Base-by-base conservation (phyloP, 2,888 invertebrate genomes). In the Pocota personata region DNA sequence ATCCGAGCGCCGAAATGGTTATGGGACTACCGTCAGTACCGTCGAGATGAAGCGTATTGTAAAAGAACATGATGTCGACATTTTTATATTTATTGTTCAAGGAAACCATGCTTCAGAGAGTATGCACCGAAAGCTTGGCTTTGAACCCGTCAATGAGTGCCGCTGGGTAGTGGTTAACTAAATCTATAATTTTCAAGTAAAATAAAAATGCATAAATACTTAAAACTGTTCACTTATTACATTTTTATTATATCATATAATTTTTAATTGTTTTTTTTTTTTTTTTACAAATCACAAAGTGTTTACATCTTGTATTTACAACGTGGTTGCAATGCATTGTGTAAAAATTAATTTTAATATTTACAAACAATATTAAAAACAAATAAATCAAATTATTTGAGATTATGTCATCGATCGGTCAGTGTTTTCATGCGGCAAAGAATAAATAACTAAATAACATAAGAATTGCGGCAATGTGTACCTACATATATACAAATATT, bases 11-110 rank as follows among this genome's bases (percentile, higher is more conserved):
- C 27, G 76, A 30, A 83, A 84, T 30, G 84, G 88, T 12, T 82
- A 72, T 19, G 87, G 75, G 2, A 78, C 5, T n/a, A 10, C 71
- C 3, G 64, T 87, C 7, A 76, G 48, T 27, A 69, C 40, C 30
- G 50, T 62, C 3, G 82, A 87, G 64, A 71, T 72, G 60, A 71
- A 83, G 32, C 69, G 78, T 10, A 57, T 87, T 57, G 79, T 60
- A 2, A n/a, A 69, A 4, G 16, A 60, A 8, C 58, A 79, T 40
- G 40, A 78, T 62, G 43, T 76, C 0, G 83, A 87, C 43, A 69
- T 87, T 1, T 72, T 82, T 5, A 72, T 64, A n/a, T 58, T 52
- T 10, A n/a, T 87, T 6, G 64, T 84, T 8, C 7, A 71, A 0
- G 67, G 60, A 7, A 87, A 87, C 19, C 10, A 12, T n/a, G 60